Evolutionary conservation across 2,888 invertebrate species (phyloP).

Genomic region (Mimumesa dahlbomi): DNA sequence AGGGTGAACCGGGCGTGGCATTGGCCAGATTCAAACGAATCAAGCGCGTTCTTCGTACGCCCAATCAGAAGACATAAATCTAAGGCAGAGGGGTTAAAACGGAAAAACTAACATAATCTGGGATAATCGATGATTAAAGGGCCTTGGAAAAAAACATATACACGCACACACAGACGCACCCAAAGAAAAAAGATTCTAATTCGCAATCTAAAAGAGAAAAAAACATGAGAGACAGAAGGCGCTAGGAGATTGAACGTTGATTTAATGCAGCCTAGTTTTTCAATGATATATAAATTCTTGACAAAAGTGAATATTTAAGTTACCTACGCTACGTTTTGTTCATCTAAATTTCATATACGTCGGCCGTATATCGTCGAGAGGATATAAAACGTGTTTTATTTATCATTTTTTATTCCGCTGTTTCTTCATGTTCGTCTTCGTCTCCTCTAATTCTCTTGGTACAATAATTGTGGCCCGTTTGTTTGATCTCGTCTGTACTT

Average conservation of each 20-base stretch:
- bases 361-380: conserved; percentile 24
- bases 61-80: conserved; percentile 11
- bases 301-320: conserved; percentile 43
- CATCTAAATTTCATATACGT: conserved; percentile 24
- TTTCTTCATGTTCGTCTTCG: background rate
- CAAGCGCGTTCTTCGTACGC: conserved; percentile 56
- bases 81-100: background rate
- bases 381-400: conserved; percentile 22
- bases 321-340: conserved; percentile 31
- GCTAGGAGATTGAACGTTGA: conserved; percentile 42
- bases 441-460: no score
- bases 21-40: conserved; percentile 70
- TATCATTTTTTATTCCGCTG: background rate
- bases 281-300: conserved; percentile 51
- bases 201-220: no score
- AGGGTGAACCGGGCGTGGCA: conserved; percentile 56
- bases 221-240: conserved; percentile 10
- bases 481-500: background rate
- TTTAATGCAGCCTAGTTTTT: conserved; percentile 50
- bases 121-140: no score
- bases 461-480: no score
- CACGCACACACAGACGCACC: no score
- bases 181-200: no score
- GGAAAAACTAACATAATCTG: no score
- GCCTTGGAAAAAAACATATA: no score